Conservation (phyloP, 2,888 invertebrate genomes). For the Orthosia incerta region DNA sequence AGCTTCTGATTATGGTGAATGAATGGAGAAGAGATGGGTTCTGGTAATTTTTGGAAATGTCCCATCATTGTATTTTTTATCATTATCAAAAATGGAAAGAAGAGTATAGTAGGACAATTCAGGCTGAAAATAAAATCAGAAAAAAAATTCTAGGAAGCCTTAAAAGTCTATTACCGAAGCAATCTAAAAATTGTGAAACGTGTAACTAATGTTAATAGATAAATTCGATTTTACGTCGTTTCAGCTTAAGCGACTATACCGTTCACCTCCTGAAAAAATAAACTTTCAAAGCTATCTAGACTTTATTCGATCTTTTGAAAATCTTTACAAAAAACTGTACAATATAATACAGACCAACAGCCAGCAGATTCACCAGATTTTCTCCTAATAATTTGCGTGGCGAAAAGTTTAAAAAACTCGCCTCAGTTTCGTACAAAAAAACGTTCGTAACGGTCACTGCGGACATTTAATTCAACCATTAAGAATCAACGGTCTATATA, state of each 20-base stretch:
- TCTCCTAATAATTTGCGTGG: slow-evolving; percentile 58
- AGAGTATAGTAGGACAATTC: too few relatives aligned
- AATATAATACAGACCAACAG: slow-evolving; percentile 19
- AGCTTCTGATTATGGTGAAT: slow-evolving; percentile 12
- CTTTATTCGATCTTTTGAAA: slow-evolving; percentile 26
- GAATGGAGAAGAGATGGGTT: neutral
- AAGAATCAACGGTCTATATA: slow-evolving; percentile 79
- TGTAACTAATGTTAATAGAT: slow-evolving; percentile 38
- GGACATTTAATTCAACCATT: slow-evolving; percentile 78
- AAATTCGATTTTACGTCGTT: slow-evolving; percentile 33
- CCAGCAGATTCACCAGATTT: slow-evolving; percentile 45
- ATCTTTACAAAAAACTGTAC: slow-evolving; percentile 26
- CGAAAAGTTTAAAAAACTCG: slow-evolving; percentile 59
- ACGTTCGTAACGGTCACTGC: slow-evolving; percentile 71
- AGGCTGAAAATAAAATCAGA: neutral
- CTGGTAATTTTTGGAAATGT: neutral
- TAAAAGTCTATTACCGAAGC: neutral
- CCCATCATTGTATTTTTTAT: neutral
- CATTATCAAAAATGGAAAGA: too few relatives aligned
- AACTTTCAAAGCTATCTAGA: slow-evolving; percentile 18
- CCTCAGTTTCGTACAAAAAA: slow-evolving; percentile 71
- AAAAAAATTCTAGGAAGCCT: neutral
- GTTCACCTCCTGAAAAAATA: slow-evolving; percentile 28
- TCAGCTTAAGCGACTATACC: slow-evolving; percentile 8
- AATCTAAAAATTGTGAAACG: slow-evolving; percentile 28